These are phyloP conservation scores for Ennomos erosarius DNA, from an alignment of 2,888 invertebrate species.

Conservation along the genomic window DNA sequence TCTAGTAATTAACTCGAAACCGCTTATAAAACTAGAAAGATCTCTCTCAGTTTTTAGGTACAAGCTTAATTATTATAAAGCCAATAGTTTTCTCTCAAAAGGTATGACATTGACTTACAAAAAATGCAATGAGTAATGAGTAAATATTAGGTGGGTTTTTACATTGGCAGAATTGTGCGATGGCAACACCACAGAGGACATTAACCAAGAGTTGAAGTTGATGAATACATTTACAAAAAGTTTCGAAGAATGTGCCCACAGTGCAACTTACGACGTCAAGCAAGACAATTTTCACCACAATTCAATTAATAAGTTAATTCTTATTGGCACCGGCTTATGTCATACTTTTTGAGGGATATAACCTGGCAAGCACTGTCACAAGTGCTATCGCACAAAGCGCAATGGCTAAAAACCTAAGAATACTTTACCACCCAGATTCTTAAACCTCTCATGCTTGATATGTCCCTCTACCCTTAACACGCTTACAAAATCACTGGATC, in stretches of 20 bases:
- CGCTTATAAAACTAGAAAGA: conserved; percentile 71
- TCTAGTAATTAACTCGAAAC: conserved; percentile 58
- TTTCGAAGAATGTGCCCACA: too few relatives aligned
- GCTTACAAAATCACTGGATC: conserved; percentile 29
- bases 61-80: conserved; percentile 58
- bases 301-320: too few relatives aligned
- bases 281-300: too few relatives aligned
- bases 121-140: not conserved
- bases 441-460: conserved; percentile 36
- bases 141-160: too few relatives aligned
- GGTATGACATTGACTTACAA: conserved; percentile 14
- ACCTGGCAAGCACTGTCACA: conserved; percentile 29
- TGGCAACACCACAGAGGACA: too few relatives aligned
- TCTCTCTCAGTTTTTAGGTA: conserved; percentile 77
- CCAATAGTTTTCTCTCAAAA: conserved; percentile 51
- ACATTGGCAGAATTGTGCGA: too few relatives aligned
- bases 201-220: too few relatives aligned
- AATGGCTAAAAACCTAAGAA: conserved; percentile 35
- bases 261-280: too few relatives aligned
- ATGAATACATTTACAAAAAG: too few relatives aligned
- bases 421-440: conserved; percentile 38
- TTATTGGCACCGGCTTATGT: not conserved
- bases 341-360: conserved; percentile 30
- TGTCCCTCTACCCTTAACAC: conserved; percentile 36
- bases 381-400: conserved; percentile 35